phyloP scores from a whole-genome alignment of 1,140 invertebrate genomes.

The Leguminivora glycinivorella region DNA sequence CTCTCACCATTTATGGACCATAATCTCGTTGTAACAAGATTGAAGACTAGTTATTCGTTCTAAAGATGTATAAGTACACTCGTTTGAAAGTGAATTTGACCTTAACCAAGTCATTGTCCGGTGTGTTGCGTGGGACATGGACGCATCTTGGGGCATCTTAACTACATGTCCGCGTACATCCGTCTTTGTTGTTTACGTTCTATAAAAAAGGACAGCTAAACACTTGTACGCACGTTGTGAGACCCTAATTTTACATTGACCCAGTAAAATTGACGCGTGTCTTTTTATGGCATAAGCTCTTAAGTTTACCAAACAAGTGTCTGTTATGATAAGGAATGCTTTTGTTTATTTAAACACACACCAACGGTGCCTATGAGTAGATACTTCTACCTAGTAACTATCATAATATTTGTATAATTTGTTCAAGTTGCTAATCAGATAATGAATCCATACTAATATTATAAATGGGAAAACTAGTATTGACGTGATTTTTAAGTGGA shows the following conservation, averaged over 20 bases:
- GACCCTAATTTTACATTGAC: neutral
- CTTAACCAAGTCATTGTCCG: slow-evolving; percentile 27
- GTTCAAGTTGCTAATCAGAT: too few relatives aligned
- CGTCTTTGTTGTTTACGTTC: neutral
- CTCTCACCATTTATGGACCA: neutral
- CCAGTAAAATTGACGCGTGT: neutral
- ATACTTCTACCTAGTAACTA: too few relatives aligned
- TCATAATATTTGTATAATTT: too few relatives aligned
- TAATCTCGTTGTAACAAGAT: neutral
- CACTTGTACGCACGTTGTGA: neutral
- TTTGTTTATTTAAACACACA: too few relatives aligned
- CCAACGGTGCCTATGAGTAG: too few relatives aligned
- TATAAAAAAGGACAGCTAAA: neutral
- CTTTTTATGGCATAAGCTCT: neutral
- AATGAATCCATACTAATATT: too few relatives aligned
- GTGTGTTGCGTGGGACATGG: slow-evolving; percentile 16
- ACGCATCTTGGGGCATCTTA: slow-evolving; percentile 1
- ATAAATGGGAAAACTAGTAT: too few relatives aligned
- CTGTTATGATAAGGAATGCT: too few relatives aligned
- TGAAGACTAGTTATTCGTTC: neutral
- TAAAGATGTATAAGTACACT: neutral
- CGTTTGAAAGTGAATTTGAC: slow-evolving; percentile 27
- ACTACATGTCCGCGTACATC: neutral
- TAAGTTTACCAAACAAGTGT: too few relatives aligned
- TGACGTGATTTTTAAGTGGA: too few relatives aligned